These are phyloP conservation scores for Atethmia centrago DNA, from an alignment of 2,888 invertebrate species.

Conservation along the genomic window DNA sequence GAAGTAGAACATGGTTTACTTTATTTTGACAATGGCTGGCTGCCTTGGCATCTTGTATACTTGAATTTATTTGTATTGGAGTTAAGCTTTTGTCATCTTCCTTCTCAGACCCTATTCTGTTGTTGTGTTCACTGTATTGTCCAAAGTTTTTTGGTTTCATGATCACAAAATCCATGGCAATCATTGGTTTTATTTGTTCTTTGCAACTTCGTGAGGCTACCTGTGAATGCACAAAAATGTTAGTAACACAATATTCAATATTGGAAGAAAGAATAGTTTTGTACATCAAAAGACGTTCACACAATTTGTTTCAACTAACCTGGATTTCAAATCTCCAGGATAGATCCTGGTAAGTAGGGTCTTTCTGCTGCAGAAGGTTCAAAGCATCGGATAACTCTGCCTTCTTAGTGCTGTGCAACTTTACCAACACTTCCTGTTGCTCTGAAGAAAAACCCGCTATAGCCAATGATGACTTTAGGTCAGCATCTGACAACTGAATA, in stretches of 20 bases:
- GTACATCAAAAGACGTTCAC: background rate
- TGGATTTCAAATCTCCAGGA: constrained; percentile 88
- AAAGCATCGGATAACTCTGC: constrained; percentile 89
- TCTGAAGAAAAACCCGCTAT: constrained; percentile 91
- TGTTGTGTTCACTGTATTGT: constrained; percentile 66
- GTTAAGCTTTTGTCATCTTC: constrained; percentile 56
- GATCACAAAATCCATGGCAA: constrained; percentile 83
- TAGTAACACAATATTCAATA: background rate
- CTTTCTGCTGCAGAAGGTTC: constrained; percentile 83
- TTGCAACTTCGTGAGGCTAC: constrained; percentile 78
- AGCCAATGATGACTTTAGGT: constrained; percentile 85
- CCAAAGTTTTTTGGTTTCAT: constrained; percentile 81
- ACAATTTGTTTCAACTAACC: constrained; percentile 68
- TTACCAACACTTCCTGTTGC: constrained; percentile 90
- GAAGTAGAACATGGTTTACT: constrained; percentile 83
- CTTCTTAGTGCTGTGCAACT: constrained; percentile 91
- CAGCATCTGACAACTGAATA: constrained; percentile 82
- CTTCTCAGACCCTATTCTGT: constrained; percentile 45
- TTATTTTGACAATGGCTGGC: constrained; percentile 85
- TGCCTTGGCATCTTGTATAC: constrained; percentile 82
- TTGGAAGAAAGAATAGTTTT: background rate
- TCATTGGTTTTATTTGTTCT: constrained; percentile 81
- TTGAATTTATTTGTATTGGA: constrained; percentile 72
- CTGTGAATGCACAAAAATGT: constrained; percentile 66
- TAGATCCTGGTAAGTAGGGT: constrained; percentile 83